phyloP scores from a whole-genome alignment of 2,888 invertebrate species.

The Ypsolopha sequella region DNA sequence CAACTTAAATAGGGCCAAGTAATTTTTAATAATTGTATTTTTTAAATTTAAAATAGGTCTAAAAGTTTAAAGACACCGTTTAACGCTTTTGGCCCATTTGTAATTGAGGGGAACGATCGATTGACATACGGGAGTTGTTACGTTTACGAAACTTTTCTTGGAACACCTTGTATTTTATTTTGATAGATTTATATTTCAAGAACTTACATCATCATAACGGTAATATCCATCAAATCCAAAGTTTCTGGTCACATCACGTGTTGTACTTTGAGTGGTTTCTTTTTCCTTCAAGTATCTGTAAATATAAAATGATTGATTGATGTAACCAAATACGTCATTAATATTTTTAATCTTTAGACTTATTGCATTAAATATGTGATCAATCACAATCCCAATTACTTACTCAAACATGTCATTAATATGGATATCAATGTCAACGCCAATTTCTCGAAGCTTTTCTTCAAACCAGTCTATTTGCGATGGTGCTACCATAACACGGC shows the following conservation, averaged over 20 bases:
- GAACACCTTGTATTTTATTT: too few relatives aligned
- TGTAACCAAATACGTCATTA: not conserved
- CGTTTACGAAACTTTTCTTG: too few relatives aligned
- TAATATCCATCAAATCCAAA: conserved; percentile 37
- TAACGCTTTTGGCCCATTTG: too few relatives aligned
- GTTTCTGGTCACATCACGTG: conserved; percentile 7
- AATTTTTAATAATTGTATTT: too few relatives aligned
- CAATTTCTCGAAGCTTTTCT: conserved; percentile 24
- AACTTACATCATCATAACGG: conserved; percentile 37
- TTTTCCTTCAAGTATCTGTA: conserved; percentile 28
- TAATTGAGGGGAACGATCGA: too few relatives aligned
- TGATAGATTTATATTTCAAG: too few relatives aligned
- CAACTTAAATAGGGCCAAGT: too few relatives aligned
- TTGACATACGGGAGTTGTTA: too few relatives aligned
- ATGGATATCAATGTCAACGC: conserved; percentile 23
- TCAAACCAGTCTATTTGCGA: conserved; percentile 42
- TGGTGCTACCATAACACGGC: conserved; percentile 44
- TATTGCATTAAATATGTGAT: not conserved
- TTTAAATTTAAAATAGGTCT: too few relatives aligned
- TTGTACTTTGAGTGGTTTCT: conserved; percentile 12
- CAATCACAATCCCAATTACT: conserved; percentile 15
- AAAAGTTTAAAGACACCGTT: too few relatives aligned
- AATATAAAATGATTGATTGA: conserved; percentile 7
- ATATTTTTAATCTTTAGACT: not conserved
- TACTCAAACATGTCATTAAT: conserved; percentile 43